Evolutionary conservation across 2,797 vertebrate genomes (phyloP).

Genomic region (Lophura swinhoii): DNA sequence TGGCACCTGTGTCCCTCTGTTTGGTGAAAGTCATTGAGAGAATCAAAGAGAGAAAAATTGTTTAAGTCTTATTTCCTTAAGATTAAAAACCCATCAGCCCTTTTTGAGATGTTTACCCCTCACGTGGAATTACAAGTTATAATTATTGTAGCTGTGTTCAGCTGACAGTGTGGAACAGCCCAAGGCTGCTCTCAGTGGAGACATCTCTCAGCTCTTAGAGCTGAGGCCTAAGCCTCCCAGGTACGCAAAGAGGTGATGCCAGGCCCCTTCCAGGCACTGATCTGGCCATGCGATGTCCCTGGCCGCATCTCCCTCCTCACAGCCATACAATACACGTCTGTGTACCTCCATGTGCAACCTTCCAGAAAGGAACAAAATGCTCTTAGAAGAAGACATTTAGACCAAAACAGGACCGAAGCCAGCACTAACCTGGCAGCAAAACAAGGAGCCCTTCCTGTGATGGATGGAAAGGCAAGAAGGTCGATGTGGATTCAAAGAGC

Average conservation of each 20-base stretch:
- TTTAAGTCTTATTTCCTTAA: background rate
- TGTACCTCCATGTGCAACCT: background rate
- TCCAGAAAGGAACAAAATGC: accelerated
- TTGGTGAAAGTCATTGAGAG: background rate
- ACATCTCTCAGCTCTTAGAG: background rate
- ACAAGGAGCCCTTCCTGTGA: background rate
- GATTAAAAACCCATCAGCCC: background rate
- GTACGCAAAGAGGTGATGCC: background rate
- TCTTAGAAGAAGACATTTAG: background rate
- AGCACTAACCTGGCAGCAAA: background rate
- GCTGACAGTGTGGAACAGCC: background rate
- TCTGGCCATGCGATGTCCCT: background rate
- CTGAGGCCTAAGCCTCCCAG: background rate
- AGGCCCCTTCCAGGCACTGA: background rate
- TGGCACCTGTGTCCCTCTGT: background rate
- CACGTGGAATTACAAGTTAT: background rate
- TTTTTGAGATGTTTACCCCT: background rate
- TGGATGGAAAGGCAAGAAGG: background rate
- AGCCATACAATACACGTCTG: background rate
- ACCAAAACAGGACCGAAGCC: background rate
- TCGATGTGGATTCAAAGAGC: background rate
- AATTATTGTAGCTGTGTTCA: background rate
- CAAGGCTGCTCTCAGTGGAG: background rate
- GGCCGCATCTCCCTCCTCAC: background rate
- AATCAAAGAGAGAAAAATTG: accelerated